Conservation (phyloP, 2,888 invertebrate species). For the Nomada fabriciana region DNA sequence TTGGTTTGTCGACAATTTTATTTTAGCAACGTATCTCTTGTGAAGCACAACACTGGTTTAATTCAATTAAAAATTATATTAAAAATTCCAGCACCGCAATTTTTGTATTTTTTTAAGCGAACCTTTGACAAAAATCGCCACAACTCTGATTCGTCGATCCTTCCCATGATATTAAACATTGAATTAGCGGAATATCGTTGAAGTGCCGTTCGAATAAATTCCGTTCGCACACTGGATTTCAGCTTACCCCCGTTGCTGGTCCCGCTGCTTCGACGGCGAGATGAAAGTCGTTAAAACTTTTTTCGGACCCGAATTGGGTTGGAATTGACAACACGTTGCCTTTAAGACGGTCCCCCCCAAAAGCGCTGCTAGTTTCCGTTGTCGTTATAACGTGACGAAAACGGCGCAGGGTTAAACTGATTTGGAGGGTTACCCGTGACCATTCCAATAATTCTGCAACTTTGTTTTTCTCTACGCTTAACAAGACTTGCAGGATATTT, state of each 20-base stretch:
- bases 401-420: conserved; percentile 20
- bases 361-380: conserved; percentile 35
- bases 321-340: conserved; percentile 68
- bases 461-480: too few relatives aligned
- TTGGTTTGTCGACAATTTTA: neutral
- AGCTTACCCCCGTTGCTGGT: conserved; percentile 1
- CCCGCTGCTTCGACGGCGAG: conserved; percentile 31
- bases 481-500: too few relatives aligned
- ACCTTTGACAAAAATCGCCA: neutral
- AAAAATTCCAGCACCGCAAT: neutral
- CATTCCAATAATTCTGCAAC: too few relatives aligned
- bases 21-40: neutral
- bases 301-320: conserved; percentile 67
- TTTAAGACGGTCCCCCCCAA: conserved; percentile 1
- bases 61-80: neutral
- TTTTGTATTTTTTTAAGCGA: too few relatives aligned
- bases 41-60: neutral
- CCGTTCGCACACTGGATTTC: conserved; percentile 37
- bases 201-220: conserved; percentile 47
- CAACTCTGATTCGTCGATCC: neutral
- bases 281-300: conserved; percentile 72
- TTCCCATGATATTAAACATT: conserved; percentile 6
- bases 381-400: conserved; percentile 29
- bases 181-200: conserved; percentile 24
- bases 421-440: neutral